Percentiles rank a stretch among this genome's conserved stretches.
phyloP scores from a whole-genome alignment of 2,113 vertebrate genomes.

The Crotalus tigris region DNA sequence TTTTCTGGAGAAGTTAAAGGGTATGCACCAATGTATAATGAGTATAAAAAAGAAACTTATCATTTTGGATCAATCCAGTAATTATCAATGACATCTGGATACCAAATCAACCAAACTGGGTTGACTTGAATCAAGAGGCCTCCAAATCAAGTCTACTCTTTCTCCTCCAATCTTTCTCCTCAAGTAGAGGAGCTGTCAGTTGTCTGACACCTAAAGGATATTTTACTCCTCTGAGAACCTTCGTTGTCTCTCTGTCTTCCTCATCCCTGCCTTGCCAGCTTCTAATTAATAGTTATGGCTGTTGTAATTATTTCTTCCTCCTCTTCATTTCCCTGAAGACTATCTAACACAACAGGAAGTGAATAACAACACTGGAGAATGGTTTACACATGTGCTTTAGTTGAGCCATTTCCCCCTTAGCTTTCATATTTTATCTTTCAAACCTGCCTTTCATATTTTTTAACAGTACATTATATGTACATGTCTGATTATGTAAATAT shows the following conservation, averaged over 20 bases:
- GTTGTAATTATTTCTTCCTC: neutral
- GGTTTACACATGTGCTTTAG: neutral
- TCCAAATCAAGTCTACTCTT: neutral
- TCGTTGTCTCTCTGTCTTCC: neutral
- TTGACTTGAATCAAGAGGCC: neutral
- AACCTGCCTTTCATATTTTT: neutral
- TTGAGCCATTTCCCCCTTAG: neutral
- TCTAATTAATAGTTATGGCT: neutral
- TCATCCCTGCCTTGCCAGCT: neutral
- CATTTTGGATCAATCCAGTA: neutral
- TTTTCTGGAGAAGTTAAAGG: neutral
- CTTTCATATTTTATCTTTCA: neutral
- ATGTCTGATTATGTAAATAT: neutral
- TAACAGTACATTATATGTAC: neutral
- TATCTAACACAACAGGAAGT: neutral
- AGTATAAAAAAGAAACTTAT: neutral
- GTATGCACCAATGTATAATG: neutral
- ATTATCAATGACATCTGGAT: neutral
- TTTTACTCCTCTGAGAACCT: neutral
- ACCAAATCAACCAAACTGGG: neutral
- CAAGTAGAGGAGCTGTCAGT: neutral
- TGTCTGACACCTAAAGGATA: neutral
- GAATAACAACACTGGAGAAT: neutral
- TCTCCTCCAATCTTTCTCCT: neutral
- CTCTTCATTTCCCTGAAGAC: neutral